Conservation (phyloP, 2,797 vertebrate species). For the Threskiornis aethiopicus region DNA sequence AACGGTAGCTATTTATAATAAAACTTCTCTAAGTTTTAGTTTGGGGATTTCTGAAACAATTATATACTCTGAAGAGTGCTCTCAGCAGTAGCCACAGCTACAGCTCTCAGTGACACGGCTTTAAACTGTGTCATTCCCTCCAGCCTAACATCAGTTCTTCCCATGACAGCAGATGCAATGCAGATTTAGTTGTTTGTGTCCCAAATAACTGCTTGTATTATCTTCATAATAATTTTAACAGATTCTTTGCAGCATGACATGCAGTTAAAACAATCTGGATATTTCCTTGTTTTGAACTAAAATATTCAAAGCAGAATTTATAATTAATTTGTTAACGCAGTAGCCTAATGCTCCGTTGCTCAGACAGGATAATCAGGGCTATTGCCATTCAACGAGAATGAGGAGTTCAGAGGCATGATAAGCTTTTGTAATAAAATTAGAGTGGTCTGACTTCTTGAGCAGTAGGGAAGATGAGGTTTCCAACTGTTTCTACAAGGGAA, state of each 20-base stretch:
- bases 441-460: neutral
- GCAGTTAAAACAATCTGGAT: neutral
- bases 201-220: neutral
- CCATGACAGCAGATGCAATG: neutral
- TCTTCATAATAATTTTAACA: neutral
- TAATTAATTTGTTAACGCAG: neutral
- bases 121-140: neutral
- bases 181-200: neutral
- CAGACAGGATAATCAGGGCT: neutral
- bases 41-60: neutral
- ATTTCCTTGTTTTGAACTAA: conserved; percentile 15
- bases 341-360: neutral
- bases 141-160: neutral
- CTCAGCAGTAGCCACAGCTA: neutral
- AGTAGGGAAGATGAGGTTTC: conserved; percentile 12
- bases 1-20: neutral
- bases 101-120: neutral
- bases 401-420: neutral
- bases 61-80: neutral
- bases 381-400: neutral
- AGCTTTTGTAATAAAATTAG: conserved; percentile 4
- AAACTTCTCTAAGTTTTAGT: neutral
- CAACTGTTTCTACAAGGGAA: neutral
- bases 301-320: neutral
- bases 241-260: neutral